Percentiles rank a stretch among this genome's conserved stretches.
Conservation (phyloP, 1,140 invertebrate genomes). For the Aleiodes sp. region DNA sequence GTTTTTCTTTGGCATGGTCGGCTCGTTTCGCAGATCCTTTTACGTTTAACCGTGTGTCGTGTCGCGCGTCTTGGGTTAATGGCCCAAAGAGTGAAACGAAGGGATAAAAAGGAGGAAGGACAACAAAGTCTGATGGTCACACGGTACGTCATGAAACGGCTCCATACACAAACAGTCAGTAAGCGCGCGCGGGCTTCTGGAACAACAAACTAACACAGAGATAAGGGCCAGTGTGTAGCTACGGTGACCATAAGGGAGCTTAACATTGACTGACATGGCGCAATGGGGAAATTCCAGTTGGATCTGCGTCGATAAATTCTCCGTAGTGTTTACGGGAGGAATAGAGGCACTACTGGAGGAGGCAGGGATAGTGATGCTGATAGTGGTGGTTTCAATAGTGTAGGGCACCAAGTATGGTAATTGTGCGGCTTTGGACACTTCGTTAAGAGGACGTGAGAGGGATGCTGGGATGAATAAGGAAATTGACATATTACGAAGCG, state of each 20-base stretch:
- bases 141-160: slow-evolving; percentile 4
- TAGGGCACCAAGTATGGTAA: slow-evolving; percentile 21
- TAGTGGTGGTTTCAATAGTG: not conserved
- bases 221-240: slow-evolving; percentile 1
- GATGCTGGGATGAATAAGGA: not conserved
- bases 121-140: not conserved
- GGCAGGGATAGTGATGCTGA: not conserved
- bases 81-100: not conserved
- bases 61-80: slow-evolving; percentile 2
- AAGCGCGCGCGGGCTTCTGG: not conserved
- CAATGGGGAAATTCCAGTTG: slow-evolving; percentile 18
- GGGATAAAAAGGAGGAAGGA: not conserved
- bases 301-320: slow-evolving; percentile 21
- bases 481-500: not conserved
- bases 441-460: too few species aligned
- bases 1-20: not conserved
- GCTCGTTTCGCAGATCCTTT: slow-evolving; percentile 12
- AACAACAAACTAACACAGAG: not conserved
- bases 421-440: not conserved
- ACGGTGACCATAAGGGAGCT: slow-evolving; percentile 14
- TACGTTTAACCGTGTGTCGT: slow-evolving; percentile 9
- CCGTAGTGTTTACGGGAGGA: slow-evolving; percentile 9
- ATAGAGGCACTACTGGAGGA: not conserved
- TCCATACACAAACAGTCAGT: not conserved
- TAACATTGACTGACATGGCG: slow-evolving; percentile 25